A percentile compares a stretch with the other conserved stretches of the same genome.
Conservation (phyloP, 2,113 vertebrate genomes). For the Carettochelys insculpta region DNA sequence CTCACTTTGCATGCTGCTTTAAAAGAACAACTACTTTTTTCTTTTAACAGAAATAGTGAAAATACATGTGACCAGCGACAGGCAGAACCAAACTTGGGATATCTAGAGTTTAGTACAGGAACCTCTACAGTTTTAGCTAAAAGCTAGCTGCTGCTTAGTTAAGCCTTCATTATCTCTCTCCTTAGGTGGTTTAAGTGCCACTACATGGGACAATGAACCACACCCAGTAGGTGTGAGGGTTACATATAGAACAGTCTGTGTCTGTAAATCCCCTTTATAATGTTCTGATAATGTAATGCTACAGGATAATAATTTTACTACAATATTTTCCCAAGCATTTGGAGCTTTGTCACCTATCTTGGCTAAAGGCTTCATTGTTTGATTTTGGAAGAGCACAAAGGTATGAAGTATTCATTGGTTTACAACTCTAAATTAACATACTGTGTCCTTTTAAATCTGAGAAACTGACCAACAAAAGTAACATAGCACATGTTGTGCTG, state of each 20-base stretch:
- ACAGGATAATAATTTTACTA: conserved; percentile 40
- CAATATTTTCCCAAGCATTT: conserved; percentile 54
- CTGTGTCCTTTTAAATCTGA: neutral
- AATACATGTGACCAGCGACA: no score
- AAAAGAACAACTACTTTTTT: conserved; percentile 12
- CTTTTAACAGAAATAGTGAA: conserved; percentile 2
- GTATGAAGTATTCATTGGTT: conserved; percentile 61
- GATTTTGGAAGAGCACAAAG: conserved; percentile 32
- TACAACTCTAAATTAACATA: neutral
- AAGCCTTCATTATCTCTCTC: no score
- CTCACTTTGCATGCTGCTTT: conserved; percentile 15
- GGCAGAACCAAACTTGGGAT: no score
- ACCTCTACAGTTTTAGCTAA: no score
- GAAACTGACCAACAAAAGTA: neutral
- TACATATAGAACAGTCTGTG: neutral
- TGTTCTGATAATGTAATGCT: conserved; percentile 9
- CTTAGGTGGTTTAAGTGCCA: no score
- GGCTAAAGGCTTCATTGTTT: conserved; percentile 68
- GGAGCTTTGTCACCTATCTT: conserved; percentile 48
- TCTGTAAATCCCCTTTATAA: conserved; percentile 40
- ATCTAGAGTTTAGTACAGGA: no score
- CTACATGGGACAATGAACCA: no score
- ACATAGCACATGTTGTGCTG: conserved; percentile 13
- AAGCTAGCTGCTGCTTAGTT: no score
- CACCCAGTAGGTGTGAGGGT: no score